Conservation (phyloP, 2,888 invertebrate species). For the Formica aserva region DNA sequence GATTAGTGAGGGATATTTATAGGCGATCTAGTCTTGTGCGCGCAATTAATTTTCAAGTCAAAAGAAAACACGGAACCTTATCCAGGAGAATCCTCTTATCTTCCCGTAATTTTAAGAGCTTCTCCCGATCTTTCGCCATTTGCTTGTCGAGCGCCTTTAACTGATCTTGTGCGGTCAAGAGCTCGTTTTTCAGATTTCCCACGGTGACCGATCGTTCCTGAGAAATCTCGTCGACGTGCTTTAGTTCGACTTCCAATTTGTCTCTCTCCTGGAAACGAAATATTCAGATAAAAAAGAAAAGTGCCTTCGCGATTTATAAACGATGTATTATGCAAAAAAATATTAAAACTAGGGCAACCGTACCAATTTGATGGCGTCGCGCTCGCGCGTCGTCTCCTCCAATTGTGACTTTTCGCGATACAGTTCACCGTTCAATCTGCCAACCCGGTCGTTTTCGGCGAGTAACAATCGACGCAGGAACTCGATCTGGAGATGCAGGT, state of each 20-base stretch:
- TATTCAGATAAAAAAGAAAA: background rate
- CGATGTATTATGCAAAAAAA: background rate
- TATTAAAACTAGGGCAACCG: conserved; percentile 22
- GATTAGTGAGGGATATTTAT: background rate
- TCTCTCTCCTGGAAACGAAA: conserved; percentile 79
- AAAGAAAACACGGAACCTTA: conserved; percentile 73
- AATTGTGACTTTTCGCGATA: conserved; percentile 86
- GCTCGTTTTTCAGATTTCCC: conserved; percentile 82
- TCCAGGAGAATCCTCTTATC: conserved; percentile 82
- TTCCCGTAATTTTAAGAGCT: conserved; percentile 81
- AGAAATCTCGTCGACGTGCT: conserved; percentile 72
- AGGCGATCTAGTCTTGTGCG: background rate
- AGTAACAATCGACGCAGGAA: conserved; percentile 88
- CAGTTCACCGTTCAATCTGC: conserved; percentile 86
- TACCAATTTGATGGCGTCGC: conserved; percentile 84
- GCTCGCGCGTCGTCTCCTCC: conserved; percentile 86
- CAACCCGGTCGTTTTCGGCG: conserved; percentile 87
- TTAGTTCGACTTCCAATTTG: conserved; percentile 73
- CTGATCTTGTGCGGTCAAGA: conserved; percentile 78
- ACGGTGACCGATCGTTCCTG: conserved; percentile 76
- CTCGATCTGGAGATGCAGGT: conserved; percentile 87
- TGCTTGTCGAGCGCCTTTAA: conserved; percentile 80
- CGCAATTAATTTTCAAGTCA: background rate
- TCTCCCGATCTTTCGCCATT: conserved; percentile 82
- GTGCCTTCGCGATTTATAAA: background rate